Conservation (phyloP, 1,140 invertebrate species). For the Aphelenchoides besseyi region DNA sequence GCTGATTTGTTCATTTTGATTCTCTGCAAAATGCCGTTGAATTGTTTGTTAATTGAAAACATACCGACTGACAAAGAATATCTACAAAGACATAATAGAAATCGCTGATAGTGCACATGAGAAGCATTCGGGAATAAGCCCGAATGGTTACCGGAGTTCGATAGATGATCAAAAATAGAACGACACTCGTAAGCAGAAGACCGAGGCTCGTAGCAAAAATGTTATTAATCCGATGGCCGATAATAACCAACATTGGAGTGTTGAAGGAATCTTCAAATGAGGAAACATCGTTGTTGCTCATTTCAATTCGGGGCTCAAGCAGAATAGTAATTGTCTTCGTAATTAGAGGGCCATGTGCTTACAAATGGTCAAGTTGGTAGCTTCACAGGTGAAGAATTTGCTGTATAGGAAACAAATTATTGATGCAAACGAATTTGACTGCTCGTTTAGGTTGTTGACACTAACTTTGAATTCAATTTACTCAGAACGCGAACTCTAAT, state of each 20-base stretch:
- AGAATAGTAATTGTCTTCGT: not conserved
- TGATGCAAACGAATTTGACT: not conserved
- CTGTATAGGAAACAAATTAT: too few relatives aligned
- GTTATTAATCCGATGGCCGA: not conserved
- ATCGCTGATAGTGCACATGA: not conserved
- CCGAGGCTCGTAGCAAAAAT: not conserved
- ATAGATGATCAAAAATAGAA: not conserved
- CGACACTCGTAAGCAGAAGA: not conserved
- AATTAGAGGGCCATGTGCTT: not conserved
- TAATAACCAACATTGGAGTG: not conserved
- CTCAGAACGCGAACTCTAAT: too few relatives aligned
- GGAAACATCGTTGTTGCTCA: too few relatives aligned
- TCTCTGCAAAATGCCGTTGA: not conserved
- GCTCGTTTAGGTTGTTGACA: not conserved
- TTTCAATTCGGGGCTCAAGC: not conserved
- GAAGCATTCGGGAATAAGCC: not conserved
- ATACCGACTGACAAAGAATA: not conserved
- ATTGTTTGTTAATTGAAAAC: not conserved
- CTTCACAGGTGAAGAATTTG: not conserved
- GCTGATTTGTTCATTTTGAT: not conserved
- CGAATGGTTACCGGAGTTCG: not conserved
- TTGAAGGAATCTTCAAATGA: not conserved
- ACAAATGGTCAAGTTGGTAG: not conserved
- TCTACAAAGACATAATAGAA: not conserved
- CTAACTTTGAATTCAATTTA: too few relatives aligned